Evolutionary conservation across 2,797 vertebrate species (phyloP), one percentile per base, ranked within the genome.

Genomic region (Poeciliopsis gracilis): DNA sequence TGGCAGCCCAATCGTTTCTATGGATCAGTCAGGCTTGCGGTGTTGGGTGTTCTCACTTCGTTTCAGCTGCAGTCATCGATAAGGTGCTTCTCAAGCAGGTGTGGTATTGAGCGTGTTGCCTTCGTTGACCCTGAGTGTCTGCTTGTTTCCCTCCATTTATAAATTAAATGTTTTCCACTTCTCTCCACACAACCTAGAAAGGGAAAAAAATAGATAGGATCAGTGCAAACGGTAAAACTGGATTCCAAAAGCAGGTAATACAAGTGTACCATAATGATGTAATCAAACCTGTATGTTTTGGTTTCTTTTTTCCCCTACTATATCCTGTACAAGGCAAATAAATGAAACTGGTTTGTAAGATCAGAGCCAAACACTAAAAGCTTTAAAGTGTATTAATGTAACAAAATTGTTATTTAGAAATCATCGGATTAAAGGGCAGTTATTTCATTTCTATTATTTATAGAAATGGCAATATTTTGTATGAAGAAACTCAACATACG

Each of bases 51-150:
- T 73, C 84, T 89, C 85, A 87, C 74, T 88, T 73, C 80, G 28
- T 78, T 93, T 89, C 80, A 92, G 89, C 83, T 90, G 90, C 83
- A 89, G 86, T 95, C 96, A 96, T 96, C 87, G 82, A 93, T 91
- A 85, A 91, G 84, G 81, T 83, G 71, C 84, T 79, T 89, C 88
- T 93, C 88, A 92, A 82, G 86, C 89, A 80, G 91, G 91, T 81
- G 88, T 90, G 55, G 87, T 90, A 78, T 86, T 90, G 76, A 78
- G 86, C 45, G 76, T 79, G 80, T 83, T 88, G 86, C 84, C 81
- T 80, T 91, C 78, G 51, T 77, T 89, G 90, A 87, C 90, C 83
- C 86, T 85, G 84, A 89, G 75, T 71, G 77, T 71, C 89, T 89
- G 90, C 87, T 79, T 86, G 84, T 86, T 83, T 86, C 79, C 82